Base-by-base conservation (phyloP, 2,888 invertebrate genomes). In the Polydrusus pterygomalis region DNA sequence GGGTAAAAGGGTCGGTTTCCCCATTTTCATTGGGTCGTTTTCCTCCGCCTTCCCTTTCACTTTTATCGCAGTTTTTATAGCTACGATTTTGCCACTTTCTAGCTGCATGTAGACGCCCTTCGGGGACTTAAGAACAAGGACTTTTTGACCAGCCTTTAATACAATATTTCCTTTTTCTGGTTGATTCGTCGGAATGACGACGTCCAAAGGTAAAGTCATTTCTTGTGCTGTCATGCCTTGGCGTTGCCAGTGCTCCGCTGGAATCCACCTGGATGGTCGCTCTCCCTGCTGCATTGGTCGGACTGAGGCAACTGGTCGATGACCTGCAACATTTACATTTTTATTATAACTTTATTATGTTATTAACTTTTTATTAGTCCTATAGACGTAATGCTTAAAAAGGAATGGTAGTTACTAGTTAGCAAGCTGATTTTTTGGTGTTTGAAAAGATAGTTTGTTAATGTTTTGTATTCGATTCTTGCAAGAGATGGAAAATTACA, bases 81-180 rank as follows among this genome's bases (percentile, higher is more conserved):
- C 97, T 79, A 98, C 97, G 77, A 98, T 96, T 88, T 97, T 97
- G 34, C 97, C 97, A 81, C 96, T 96, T 84, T 96, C 96, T 56
- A 97, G 89, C 83, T 97, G 95, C 93, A 98, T 96, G 88, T 98
- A 98, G 80, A 98, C 97, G 60, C 98, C 98, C 87, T 97, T 97
- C 0, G 96, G 95, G 8, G 97, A 97, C 87, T 97, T 97, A 47
- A 98, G 90, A 5, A 98, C 96, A 91, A 97, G 94, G 0, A 98
- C 97, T 81, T 96, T 93, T 86, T 98, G 97, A 0, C 98, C 98
- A 0, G 97, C 96, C 85, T 97, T 96, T 65, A 98, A 89, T 15
- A 96, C 95, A 77, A 97, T 97, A 81, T 95, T 96, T 8, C 95
- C 94, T 85, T 96, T 94, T 81, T 96, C 96, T 0, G 95, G 94